These are phyloP conservation scores for Mesochorus sp. DNA, from an alignment of 2,888 invertebrate genomes.

Conservation along the genomic window DNA sequence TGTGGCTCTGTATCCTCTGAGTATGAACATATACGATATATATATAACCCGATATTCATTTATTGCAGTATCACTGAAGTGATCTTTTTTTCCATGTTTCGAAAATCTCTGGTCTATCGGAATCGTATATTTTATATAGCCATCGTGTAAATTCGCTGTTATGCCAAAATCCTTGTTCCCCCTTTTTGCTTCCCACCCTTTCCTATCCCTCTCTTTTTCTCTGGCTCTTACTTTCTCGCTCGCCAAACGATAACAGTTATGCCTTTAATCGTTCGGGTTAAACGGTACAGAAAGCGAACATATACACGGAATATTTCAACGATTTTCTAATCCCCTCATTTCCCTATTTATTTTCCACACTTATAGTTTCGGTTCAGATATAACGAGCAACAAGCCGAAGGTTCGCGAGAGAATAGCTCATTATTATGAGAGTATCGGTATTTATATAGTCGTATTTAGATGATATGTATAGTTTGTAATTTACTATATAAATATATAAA, in stretches of 20 bases:
- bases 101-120: constrained; percentile 8
- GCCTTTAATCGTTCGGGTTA: constrained; percentile 20
- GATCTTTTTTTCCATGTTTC: constrained; percentile 1
- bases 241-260: constrained; percentile 30
- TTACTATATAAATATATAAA: constrained; percentile 5
- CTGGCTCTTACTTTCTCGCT: neutral
- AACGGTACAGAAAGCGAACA: neutral
- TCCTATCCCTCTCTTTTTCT: neutral
- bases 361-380: neutral
- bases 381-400: neutral
- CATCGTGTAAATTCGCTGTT: neutral
- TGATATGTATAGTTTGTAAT: no score
- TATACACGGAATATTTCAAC: constrained; percentile 41
- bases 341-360: neutral
- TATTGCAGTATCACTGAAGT: neutral
- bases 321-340: constrained; percentile 19
- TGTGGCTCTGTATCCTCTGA: constrained; percentile 1
- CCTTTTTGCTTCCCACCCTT: neutral
- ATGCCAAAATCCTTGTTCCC: neutral
- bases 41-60: constrained; percentile 1
- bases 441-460: neutral
- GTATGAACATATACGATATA: neutral
- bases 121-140: constrained; percentile 1
- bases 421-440: neutral
- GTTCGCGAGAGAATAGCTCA: neutral